Evolutionary conservation across 1,140 invertebrate genomes (phyloP).

Genomic region (Acromyrmex heyeri): DNA sequence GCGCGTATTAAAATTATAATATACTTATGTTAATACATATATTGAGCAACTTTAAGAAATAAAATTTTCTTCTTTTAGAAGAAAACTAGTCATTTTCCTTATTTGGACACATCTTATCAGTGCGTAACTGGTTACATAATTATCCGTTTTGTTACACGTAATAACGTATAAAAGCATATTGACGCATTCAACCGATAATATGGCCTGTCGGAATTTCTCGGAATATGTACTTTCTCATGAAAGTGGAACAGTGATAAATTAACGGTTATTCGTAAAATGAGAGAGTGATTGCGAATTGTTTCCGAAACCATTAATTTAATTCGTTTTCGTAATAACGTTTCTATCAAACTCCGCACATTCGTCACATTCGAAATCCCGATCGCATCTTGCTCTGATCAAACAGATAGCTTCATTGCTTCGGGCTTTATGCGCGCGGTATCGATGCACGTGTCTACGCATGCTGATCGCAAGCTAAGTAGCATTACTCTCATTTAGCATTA

Average conservation of each 20-base stretch:
- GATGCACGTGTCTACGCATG: neutral
- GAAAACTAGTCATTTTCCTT: constrained; percentile 18
- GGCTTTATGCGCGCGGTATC: neutral
- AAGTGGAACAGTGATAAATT: constrained; percentile 45
- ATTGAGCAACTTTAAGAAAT: neutral
- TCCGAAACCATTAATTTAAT: constrained; percentile 15
- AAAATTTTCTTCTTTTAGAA: constrained; percentile 10
- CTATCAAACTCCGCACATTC: neutral
- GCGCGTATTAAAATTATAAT: neutral
- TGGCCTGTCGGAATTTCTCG: constrained; percentile 24
- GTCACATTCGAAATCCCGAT: neutral
- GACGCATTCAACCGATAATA: constrained; percentile 25
- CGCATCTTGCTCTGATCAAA: neutral
- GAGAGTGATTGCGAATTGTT: constrained; percentile 21
- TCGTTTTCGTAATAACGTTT: neutral
- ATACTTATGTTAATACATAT: neutral
- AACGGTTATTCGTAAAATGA: constrained; percentile 14
- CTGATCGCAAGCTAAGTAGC: constrained; percentile 24
- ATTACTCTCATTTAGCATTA: constrained; percentile 42
- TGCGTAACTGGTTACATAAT: constrained; percentile 47
- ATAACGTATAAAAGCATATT: constrained; percentile 30
- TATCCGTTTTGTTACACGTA: constrained; percentile 27
- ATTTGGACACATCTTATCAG: neutral
- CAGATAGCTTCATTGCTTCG: neutral
- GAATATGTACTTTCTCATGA: constrained; percentile 44